Base-by-base conservation (phyloP, 2,797 vertebrate genomes). In the Chelon auratus region DNA sequence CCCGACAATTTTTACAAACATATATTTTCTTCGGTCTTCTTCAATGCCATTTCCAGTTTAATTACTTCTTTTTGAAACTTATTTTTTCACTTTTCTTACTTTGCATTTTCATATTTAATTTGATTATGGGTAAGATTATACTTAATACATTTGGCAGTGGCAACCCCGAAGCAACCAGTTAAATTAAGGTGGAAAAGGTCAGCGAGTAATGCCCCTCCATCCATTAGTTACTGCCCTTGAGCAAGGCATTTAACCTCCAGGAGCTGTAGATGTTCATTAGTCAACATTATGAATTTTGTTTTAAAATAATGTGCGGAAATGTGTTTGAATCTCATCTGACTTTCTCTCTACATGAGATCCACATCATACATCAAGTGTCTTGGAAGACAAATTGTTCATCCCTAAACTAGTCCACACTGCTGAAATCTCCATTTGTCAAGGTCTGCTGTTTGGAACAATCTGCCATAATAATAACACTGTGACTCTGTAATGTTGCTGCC, bases 401-500 rank as follows among this genome's bases (percentile, higher is more conserved):
- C n/a, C 22, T 9, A 55, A 66, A 69, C 60, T 36, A 56, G 59
- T 69, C 62, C 30, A 26, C 20, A 9, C 55, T 45, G 45, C 50
- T 53, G 30, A 74, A 65, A 75, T 73, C 59, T 43, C 55, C 24
- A 36, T 81, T 76, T 79, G 42, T 80, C 52, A 54, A 36, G 39
- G 48, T 77, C 8, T 58, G 56, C 51, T 80, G 58, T 77, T 52
- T 30, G 63, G 26, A 54, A 0, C 47, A 62, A 37, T 75, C 55
- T 61, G 42, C 15, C 56, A 1, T 51, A 48, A 63, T 65, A 68
- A 76, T 54, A 66, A 45, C n/a, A 9, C 50, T 9, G 8, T 60
- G 53, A 43, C 61, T 66, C 62, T 45, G 11, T 58, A 36, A 52
- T 36, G 45, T 57, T 12, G 15, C 11, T 2, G 36, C 57, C 58